These are phyloP conservation scores for Poeciliopsis occidentalis DNA, from an alignment of 2,113 vertebrate species.

Conservation along the genomic window DNA sequence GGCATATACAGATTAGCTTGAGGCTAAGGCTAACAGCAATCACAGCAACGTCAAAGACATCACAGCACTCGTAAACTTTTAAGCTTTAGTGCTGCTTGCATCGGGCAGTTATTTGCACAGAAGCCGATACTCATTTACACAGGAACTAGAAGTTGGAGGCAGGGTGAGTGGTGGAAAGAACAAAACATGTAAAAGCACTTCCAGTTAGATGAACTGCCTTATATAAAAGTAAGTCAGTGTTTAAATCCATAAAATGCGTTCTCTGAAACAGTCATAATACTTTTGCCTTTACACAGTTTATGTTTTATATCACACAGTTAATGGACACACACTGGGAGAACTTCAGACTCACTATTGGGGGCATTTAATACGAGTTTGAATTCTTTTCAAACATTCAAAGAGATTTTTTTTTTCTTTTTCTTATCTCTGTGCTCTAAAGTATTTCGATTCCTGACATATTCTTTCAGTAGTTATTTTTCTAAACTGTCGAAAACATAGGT, in stretches of 20 bases:
- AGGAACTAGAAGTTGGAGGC: no score
- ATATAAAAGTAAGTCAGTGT: no score
- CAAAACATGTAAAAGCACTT: background rate
- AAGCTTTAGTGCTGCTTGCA: no score
- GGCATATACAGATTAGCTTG: background rate
- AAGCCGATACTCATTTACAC: no score
- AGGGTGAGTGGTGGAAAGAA: background rate
- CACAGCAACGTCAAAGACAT: no score
- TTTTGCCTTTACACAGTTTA: background rate
- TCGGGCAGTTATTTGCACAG: no score
- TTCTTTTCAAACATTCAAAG: background rate
- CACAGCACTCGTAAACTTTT: background rate
- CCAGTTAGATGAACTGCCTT: no score
- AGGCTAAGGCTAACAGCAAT: background rate
- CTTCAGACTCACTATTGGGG: background rate
- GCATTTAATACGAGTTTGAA: background rate
- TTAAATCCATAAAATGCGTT: background rate
- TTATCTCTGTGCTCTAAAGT: no score
- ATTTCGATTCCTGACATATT: background rate
- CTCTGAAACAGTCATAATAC: background rate
- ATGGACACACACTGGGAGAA: background rate
- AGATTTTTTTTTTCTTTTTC: background rate
- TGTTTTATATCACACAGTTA: background rate
- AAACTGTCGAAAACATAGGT: no score
- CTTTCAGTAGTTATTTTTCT: no score